Percentiles rank a stretch among this genome's conserved stretches.
Evolutionary conservation across 2,797 vertebrate species (phyloP).

Genomic region (Toxotes lorentzi): DNA sequence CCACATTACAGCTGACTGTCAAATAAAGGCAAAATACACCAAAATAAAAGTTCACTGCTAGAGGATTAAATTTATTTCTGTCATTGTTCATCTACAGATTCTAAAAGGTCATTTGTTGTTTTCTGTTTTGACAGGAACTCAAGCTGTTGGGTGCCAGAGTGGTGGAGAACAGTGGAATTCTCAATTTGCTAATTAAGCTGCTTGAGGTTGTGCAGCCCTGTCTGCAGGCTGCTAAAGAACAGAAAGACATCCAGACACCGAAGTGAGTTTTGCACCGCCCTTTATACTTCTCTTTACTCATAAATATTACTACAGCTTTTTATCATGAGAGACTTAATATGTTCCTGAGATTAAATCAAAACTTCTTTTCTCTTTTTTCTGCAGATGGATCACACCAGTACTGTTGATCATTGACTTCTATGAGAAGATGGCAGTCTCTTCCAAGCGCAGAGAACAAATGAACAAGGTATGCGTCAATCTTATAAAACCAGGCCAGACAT

Average conservation of each 20-base stretch:
- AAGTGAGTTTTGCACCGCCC: slow-evolving; percentile 88
- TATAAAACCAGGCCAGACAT: slow-evolving; percentile 11
- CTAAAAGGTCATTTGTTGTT: slow-evolving; percentile 1
- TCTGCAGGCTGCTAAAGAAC: slow-evolving; percentile 95
- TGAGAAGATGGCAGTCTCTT: slow-evolving; percentile 96
- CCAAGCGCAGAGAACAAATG: slow-evolving; percentile 95
- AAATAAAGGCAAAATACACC: no score
- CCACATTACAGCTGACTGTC: no score
- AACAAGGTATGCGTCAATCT: slow-evolving; percentile 87
- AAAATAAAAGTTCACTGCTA: no score
- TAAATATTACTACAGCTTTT: background rate
- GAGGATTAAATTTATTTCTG: background rate
- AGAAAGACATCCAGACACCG: slow-evolving; percentile 97
- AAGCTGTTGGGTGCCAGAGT: slow-evolving; percentile 93
- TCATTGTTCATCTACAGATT: background rate
- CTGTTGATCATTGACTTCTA: slow-evolving; percentile 96
- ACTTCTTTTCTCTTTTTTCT: slow-evolving; percentile 21
- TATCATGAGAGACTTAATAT: background rate
- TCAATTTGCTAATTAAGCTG: slow-evolving; percentile 94
- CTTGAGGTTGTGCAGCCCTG: slow-evolving; percentile 97
- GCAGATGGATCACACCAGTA: slow-evolving; percentile 97
- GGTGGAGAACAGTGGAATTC: slow-evolving; percentile 94
- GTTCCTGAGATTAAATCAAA: slow-evolving; percentile 1
- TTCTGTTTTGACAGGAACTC: slow-evolving; percentile 85
- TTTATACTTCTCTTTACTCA: background rate